Percentiles rank a stretch among this genome's conserved stretches.
Conservation (phyloP, 2,888 invertebrate species). For the Panorpa germanica region DNA sequence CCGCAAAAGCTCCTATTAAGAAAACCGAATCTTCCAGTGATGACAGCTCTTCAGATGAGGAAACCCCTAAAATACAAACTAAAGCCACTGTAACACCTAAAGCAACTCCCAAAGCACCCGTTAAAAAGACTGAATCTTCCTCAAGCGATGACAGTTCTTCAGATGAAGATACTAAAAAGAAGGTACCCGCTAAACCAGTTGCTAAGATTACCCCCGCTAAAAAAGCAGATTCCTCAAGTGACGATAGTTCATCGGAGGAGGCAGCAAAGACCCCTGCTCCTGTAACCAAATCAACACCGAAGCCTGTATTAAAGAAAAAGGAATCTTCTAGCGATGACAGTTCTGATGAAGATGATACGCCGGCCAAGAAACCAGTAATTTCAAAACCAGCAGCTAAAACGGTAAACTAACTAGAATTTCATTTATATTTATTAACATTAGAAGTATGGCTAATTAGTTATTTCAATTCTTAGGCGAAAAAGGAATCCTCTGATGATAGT, state of each 20-base stretch:
- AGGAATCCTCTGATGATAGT: conserved; percentile 22
- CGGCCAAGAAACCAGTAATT: conserved; percentile 14
- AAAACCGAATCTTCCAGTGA: conserved; percentile 21
- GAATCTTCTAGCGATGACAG: conserved; percentile 15
- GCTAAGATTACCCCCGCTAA: conserved; percentile 14
- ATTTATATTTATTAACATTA: too few species aligned
- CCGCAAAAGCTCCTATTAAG: conserved; percentile 13
- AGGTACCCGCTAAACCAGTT: conserved; percentile 13
- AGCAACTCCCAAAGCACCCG: conserved; percentile 10
- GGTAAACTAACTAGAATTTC: too few species aligned
- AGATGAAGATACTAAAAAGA: conserved; percentile 18
- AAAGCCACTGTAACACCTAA: too few species aligned
- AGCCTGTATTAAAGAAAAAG: conserved; percentile 12
- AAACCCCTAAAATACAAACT: conserved; percentile 12
- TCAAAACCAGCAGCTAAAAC: conserved; percentile 14
- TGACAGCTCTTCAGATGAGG: conserved; percentile 19
- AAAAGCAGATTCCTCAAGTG: conserved; percentile 21
- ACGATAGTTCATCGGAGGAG: conserved; percentile 22
- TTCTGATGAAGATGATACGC: conserved; percentile 14
- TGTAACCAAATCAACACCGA: conserved; percentile 11
- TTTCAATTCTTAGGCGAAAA: too few species aligned
- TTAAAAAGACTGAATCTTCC: conserved; percentile 19
- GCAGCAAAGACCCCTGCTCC: conserved; percentile 10
- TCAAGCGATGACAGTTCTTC: conserved; percentile 24
- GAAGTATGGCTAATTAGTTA: too few species aligned